Base-by-base conservation (phyloP, 2,888 invertebrate genomes). In the Acleris emargana region DNA sequence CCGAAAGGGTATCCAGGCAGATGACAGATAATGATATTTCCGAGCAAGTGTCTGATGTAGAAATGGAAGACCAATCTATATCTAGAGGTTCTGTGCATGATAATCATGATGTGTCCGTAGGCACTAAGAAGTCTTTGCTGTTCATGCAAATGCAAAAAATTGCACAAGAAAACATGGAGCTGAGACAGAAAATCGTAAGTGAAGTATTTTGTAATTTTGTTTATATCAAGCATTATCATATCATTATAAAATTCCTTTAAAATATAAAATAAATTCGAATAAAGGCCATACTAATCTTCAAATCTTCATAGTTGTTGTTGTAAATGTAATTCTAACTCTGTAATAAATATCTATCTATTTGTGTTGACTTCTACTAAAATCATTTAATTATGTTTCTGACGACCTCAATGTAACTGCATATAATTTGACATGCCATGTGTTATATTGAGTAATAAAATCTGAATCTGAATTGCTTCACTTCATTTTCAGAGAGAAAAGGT, bases 101-200 rank as follows among this genome's bases (percentile, higher is more conserved):
- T 45, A 38, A 43, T 25, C 84, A 83, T 58, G 84, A 88, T 52
- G 59, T 77, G 3, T 86, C 88, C 0, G 75, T 70, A 58, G 72
- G 72, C 11, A 83, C 75, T 16, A 74, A 80, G 17, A 84, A 79
- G 58, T 75, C 82, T 0, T 81, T 78, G 0, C 64, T 89, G 4
- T 82, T 86, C 68, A 73, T 67, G 67, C 83, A 80, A 69, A 69
- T 91, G 52, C 73, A 84, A 62, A 84, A 85, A 47, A 75, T 88
- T 2, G 86, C 81, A 67, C 71, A 79, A 45, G 72, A 84, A 13
- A 86, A 86, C 69, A 68, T 80, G 58, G 83, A 87, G 38, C 72
- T 66, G 18, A 80, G 75, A 68, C 73, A 73, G 5, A 82, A 80
- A 82, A 75, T 84, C 67, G 92, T 92, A 74, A 83, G 88, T 76